Base-by-base conservation (phyloP, 2,113 vertebrate species). In the Psittacula cyanocephala region DNA sequence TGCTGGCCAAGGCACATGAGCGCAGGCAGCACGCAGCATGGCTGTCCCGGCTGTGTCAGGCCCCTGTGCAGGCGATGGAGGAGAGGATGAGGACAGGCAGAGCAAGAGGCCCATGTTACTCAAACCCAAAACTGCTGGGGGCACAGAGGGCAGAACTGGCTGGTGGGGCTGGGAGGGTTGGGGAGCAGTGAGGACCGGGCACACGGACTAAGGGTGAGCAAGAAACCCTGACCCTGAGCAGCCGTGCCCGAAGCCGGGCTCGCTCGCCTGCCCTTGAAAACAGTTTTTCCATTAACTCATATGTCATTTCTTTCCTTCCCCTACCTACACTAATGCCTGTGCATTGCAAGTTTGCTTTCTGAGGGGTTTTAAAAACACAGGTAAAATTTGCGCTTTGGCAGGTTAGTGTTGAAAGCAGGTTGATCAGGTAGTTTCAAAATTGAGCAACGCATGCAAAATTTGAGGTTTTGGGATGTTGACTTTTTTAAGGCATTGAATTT, bases 161-260 rank as follows among this genome's bases (percentile, higher is more conserved):
- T 55, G 33, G 9, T 3, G 11, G 24, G 18, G 13, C 31, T 37
- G 46, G 60, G 33, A 70, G 44, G 10, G 28, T 29, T 2, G 0
- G 15, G 17, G 5, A 39, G 35, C 59, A 28, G 29, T 2, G 4
- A 46, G 57, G 52, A 11, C 25, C 0, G 0, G 7, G 24, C 6
- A 4, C 39, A 65, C 3, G 7, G 50, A 37, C 33, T 3, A 12
- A 46, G 37, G 13, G 3, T 31, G 29, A 33, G 37, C n/a, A 24
- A 8, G n/a, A 63, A 52, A 28, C 28, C 13, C 20, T 29, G 68
- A 14, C 59, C n/a, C 25, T 39, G 29, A 3, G 1, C 29, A 25
- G 29, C 46, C 9, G 19, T 62, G 22, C 46, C n/a, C 39, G 53
- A 43, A 43, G 23, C n/a, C 31, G 17, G n/a, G 8, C 49, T 75